These are phyloP conservation scores for Ophiodon elongatus DNA, from an alignment of 2,113 vertebrate genomes.

Conservation along the genomic window DNA sequence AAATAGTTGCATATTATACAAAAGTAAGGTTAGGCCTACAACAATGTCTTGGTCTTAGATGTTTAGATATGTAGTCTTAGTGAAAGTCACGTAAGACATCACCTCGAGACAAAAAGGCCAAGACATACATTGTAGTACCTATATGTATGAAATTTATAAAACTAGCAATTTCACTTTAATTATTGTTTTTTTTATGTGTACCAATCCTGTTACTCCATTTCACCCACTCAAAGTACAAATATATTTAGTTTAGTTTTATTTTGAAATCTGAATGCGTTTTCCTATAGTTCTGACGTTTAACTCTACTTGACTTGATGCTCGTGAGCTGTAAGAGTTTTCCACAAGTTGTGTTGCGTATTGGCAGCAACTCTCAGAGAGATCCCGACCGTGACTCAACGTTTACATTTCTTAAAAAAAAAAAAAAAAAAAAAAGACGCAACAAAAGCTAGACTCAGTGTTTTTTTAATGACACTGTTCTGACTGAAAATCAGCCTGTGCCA, in stretches of 20 bases:
- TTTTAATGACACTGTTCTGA: conserved; percentile 1
- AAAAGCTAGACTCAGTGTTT: neutral
- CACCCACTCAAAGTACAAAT: neutral
- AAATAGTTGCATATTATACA: too few species aligned
- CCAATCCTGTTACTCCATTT: neutral
- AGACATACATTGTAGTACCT: neutral
- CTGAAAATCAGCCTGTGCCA: neutral
- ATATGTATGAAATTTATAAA: neutral
- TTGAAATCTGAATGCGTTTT: conserved; percentile 28
- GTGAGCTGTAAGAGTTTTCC: conserved; percentile 62
- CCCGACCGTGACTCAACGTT: conserved; percentile 56
- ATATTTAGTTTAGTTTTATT: conserved; percentile 47
- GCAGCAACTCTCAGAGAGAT: conserved; percentile 35
- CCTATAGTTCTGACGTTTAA: neutral
- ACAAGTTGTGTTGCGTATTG: conserved; percentile 66
- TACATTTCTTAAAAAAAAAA: too few species aligned
- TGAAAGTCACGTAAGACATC: too few species aligned
- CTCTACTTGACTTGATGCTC: neutral
- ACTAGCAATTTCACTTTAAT: neutral
- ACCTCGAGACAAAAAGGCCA: too few species aligned
- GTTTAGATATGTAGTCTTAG: too few species aligned
- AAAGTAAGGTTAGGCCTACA: too few species aligned
- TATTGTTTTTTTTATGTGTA: neutral
- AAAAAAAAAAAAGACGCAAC: neutral
- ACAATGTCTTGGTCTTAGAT: too few species aligned